Evolutionary conservation across 2,797 vertebrate species (phyloP).

Genomic region (Pseudochromis fuscus): DNA sequence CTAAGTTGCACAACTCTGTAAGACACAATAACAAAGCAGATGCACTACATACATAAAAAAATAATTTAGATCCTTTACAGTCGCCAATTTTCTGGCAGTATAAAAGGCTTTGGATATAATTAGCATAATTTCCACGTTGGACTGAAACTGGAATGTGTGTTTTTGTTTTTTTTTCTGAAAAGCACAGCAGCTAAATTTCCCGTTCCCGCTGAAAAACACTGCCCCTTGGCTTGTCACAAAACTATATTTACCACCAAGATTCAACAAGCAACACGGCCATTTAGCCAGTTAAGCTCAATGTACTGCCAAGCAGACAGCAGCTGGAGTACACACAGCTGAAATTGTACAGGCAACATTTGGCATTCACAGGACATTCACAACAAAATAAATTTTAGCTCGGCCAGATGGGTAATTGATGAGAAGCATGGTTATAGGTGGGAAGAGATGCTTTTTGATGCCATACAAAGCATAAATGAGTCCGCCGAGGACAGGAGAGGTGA

Average conservation of each 20-base stretch:
- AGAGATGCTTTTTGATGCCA: slow-evolving; percentile 31
- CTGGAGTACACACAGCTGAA: slow-evolving; percentile 63
- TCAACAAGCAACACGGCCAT: slow-evolving; percentile 55
- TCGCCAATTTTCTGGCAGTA: slow-evolving; percentile 1
- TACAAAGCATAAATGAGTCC: slow-evolving; percentile 26
- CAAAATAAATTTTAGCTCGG: slow-evolving; percentile 53
- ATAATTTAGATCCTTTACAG: neutral
- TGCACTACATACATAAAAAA: neutral
- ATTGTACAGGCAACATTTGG: slow-evolving; percentile 67
- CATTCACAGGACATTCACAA: slow-evolving; percentile 54
- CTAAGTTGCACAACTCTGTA: neutral
- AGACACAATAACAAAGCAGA: neutral
- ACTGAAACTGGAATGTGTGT: slow-evolving; percentile 21
- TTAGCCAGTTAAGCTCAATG: slow-evolving; percentile 58
- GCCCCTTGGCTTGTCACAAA: slow-evolving; percentile 50
- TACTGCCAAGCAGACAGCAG: slow-evolving; percentile 72
- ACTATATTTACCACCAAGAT: slow-evolving; percentile 58
- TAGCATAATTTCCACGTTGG: slow-evolving; percentile 27
- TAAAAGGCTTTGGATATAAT: slow-evolving; percentile 20
- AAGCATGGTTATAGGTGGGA: slow-evolving; percentile 43
- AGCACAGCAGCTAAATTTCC: slow-evolving; percentile 41
- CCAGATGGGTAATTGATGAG: slow-evolving; percentile 70
- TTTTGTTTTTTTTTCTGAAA: slow-evolving; percentile 35
- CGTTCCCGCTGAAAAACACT: slow-evolving; percentile 35
- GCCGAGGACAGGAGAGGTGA: slow-evolving; percentile 28